phyloP scores from a whole-genome alignment of 2,888 invertebrate genomes.

The Steinernema scapterisci region DNA sequence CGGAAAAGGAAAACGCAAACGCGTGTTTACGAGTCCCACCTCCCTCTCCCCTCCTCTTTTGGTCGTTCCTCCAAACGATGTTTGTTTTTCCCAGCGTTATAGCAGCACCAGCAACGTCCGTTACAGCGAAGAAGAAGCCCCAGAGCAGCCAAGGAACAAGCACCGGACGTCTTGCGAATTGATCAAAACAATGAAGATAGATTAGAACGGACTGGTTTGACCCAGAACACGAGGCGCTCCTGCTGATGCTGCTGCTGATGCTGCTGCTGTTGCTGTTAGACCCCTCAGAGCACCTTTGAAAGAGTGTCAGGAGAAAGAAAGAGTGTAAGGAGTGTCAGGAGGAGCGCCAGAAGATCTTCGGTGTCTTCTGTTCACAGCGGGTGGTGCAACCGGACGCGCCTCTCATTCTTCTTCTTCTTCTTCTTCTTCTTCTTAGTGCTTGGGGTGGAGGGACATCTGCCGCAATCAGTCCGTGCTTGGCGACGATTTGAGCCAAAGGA shows the following conservation, averaged over 20 bases:
- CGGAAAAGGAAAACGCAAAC: neutral
- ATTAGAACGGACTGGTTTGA: slow-evolving; percentile 18
- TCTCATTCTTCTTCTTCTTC: neutral
- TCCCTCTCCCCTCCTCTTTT: too few species aligned
- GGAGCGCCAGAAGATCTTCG: neutral
- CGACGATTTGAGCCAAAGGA: neutral
- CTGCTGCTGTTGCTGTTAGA: too few species aligned
- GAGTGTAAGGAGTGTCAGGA: neutral
- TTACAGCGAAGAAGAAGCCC: too few species aligned
- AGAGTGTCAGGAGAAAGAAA: too few species aligned
- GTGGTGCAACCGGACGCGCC: slow-evolving; percentile 5
- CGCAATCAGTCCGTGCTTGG: neutral
- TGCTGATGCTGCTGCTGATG: neutral
- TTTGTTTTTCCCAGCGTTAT: slow-evolving; percentile 28
- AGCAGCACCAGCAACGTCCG: neutral
- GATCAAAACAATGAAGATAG: slow-evolving; percentile 21
- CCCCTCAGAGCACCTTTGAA: too few species aligned
- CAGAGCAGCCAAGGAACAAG: neutral
- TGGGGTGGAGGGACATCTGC: neutral
- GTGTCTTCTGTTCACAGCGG: slow-evolving; percentile 3
- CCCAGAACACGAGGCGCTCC: neutral
- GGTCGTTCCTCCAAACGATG: neutral
- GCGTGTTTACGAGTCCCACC: neutral
- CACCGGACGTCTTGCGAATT: slow-evolving; percentile 11
- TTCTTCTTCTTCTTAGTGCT: too few species aligned